These are phyloP conservation scores for Lepilemur ruficaudatus DNA, from an alignment of 2,797 vertebrate genomes.

Conservation along the genomic window DNA sequence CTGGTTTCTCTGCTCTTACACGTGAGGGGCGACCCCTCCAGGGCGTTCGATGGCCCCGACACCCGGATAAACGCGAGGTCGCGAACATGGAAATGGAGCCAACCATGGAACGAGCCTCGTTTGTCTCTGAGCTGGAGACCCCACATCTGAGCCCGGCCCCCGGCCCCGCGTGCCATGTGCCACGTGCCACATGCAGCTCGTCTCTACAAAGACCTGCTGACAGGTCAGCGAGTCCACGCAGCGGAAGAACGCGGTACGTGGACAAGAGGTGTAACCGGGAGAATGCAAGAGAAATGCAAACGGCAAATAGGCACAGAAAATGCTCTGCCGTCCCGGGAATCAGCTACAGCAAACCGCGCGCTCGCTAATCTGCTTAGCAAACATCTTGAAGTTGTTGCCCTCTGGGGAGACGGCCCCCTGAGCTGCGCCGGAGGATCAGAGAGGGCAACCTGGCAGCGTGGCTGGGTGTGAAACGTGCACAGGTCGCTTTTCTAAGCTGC, in stretches of 20 bases:
- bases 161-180: neutral
- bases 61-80: accelerated
- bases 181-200: no score
- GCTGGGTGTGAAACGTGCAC: neutral
- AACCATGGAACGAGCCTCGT: neutral
- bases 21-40: accelerated
- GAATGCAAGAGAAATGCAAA: neutral
- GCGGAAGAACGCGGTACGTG: accelerated
- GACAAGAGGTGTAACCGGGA: accelerated
- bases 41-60: accelerated
- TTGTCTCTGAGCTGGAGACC: neutral
- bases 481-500: accelerated
- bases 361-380: accelerated
- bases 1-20: neutral
- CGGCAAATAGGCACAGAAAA: accelerated
- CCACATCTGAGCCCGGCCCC: no score
- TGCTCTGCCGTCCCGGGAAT: accelerated
- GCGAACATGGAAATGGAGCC: accelerated
- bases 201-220: neutral
- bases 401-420: accelerated
- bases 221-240: neutral
- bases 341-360: accelerated
- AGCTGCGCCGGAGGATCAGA: accelerated
- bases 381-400: neutral
- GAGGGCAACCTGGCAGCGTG: accelerated